These are phyloP conservation scores for Alectura lathami DNA, from an alignment of 2,113 vertebrate species.

Conservation along the genomic window DNA sequence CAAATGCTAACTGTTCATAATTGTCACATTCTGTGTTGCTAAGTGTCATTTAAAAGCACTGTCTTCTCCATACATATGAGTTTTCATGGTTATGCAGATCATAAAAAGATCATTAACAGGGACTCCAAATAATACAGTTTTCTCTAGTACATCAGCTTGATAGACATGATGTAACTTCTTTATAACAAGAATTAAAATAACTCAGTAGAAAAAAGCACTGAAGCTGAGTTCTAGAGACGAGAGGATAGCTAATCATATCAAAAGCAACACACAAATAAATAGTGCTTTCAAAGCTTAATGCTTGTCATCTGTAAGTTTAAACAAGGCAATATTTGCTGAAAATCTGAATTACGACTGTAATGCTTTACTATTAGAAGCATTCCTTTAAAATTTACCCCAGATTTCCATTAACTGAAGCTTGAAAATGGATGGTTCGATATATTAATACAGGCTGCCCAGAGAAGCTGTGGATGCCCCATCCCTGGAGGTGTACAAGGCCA, in stretches of 20 bases:
- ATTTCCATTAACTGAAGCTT: background rate
- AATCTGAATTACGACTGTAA: background rate
- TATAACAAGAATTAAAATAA: background rate
- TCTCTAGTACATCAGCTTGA: background rate
- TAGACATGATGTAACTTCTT: background rate
- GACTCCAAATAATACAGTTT: background rate
- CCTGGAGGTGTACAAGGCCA: too few species aligned
- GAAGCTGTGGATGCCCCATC: too few species aligned
- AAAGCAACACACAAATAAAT: background rate
- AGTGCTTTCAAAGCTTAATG: background rate
- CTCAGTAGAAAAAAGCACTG: background rate
- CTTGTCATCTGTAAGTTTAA: background rate
- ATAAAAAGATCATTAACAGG: background rate
- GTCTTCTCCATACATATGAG: background rate
- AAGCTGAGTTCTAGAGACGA: background rate
- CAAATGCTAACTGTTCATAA: background rate
- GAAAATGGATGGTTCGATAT: background rate
- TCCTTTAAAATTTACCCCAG: background rate
- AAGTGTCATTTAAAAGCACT: background rate
- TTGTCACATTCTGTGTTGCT: background rate
- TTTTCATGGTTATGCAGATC: conserved; percentile 1
- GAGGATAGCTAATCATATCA: background rate
- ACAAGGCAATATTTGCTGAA: background rate
- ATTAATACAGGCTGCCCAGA: too few species aligned
- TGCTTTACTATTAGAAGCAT: background rate